Evolutionary conservation across 1,140 invertebrate genomes (phyloP), one percentile per base, ranked within the genome.

Genomic region (Leptopilina boulardi): DNA sequence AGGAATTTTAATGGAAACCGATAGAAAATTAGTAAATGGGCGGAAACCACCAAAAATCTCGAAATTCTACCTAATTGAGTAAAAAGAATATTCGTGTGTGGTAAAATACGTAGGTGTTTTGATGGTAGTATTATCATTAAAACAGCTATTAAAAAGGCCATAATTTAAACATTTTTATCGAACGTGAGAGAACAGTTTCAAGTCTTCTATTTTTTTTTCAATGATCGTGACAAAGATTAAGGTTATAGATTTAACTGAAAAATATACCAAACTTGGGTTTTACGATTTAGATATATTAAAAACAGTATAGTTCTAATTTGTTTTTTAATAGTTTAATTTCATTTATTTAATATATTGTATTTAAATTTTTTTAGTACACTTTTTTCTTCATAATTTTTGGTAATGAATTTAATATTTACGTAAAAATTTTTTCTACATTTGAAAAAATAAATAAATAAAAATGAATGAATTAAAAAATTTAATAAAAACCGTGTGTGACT

Each of bases 1-100:
- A 83, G 75, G 81, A 85, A 85, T 86, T 84, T 85, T 86, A 86
- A 86, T 84, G 80, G 83, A 73, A 66, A 41, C 30, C 42, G 73
- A 75, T 34, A 26, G 41, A 72, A 70, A 76, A 76, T 71, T 66
- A 66, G 59, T 66, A 10, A 34, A 66, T 66, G 59, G 59, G 47
- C 47, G 47, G 23, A 66, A 66, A 26, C 56, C 21, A 30, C 56
- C 23, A 1, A 10, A 30, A 66, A 66, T 66, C 59, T 13, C 21
- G 26, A 66, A 66, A 66, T 66, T 18, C 47, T 66, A 66, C 26
- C 59, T 11, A 26, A 13, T 66, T 15, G 59, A 66, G 59, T 30
- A 66, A 30, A 66, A 66, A 30, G 21, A 21, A 23, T 30, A 66
- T 34, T 66, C 59, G 59, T 66, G 59, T 66, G 59, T 66, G 59